Evolutionary conservation across 2,888 invertebrate species (phyloP).

Genomic region (Prosopocoilus inquinatus): DNA sequence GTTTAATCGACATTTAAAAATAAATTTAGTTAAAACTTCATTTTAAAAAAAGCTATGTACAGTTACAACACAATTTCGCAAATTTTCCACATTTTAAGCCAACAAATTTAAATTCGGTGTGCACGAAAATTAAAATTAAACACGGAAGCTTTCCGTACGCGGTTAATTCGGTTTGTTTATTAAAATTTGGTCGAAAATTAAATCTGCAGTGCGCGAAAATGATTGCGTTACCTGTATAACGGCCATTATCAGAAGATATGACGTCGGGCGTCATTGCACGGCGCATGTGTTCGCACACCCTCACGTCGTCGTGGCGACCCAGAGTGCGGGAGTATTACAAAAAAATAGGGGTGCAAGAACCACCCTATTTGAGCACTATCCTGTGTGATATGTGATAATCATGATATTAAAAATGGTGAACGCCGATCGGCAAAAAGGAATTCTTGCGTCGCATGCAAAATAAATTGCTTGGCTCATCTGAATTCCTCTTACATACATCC

Average conservation of each 20-base stretch:
- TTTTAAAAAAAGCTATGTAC: too few species aligned
- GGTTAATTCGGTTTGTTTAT: too few species aligned
- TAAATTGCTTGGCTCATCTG: not conserved
- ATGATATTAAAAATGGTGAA: conserved; percentile 27
- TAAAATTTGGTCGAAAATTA: too few species aligned
- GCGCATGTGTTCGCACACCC: conserved; percentile 36
- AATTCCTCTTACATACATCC: too few species aligned
- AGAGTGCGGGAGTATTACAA: conserved; percentile 32
- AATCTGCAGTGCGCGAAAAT: too few species aligned
- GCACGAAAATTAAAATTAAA: too few species aligned
- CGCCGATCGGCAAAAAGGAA: not conserved
- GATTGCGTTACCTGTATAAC: conserved; percentile 17
- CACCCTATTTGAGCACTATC: conserved; percentile 33
- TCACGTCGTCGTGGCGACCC: conserved; percentile 32
- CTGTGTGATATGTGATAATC: conserved; percentile 25
- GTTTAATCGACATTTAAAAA: too few species aligned
- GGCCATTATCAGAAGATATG: conserved; percentile 32
- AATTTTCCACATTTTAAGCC: too few species aligned
- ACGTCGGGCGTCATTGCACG: conserved; percentile 24
- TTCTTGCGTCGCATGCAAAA: not conserved
- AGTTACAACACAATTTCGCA: too few species aligned
- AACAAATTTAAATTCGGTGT: too few species aligned
- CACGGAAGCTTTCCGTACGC: too few species aligned
- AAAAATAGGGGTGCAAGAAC: conserved; percentile 26
- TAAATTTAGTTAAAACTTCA: too few species aligned